Evolutionary conservation across 2,113 vertebrate genomes (phyloP), one percentile per base, ranked within the genome.

Genomic region (Hemicordylus capensis): DNA sequence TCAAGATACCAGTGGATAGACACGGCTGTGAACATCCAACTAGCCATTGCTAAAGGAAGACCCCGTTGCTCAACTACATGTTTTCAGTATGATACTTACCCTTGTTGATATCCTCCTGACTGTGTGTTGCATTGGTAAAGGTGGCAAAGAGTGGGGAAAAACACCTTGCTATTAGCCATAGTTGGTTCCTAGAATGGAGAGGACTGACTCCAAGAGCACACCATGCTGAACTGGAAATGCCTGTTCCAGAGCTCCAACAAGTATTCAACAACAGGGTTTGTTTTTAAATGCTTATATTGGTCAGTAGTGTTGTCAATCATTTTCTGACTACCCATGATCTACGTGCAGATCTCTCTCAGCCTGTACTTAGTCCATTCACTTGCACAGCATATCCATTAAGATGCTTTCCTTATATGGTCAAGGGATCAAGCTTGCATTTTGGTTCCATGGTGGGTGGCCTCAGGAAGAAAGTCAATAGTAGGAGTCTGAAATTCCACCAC

Each of bases 191-290:
- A 37, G 84, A 87, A 88, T 14, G 81, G 54, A 90, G 83, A 42
- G 84, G 73, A 85, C 54, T 86, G 80, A 67, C 14, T 51, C 51
- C 17, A 17, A 54, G 8, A 85, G 76, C 81, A 66, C 0, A 4
- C 1, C 17, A 67, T 76, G 83, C 85, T 82, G 85, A 85, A 95
- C 91, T 92, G 91, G 92, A 95, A 94, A 93, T 87, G 89, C 91
- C 90, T 94, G 88, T 91, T 94, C 84, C 66, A 91, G 58, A 91
- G 85, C 34, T 75, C 86, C 91, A 80, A 67, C 72, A 84, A 82
- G 87, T 86, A 89, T 87, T 88, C 90, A 87, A 73, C 86, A 90
- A 84, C 78, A 92, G 63, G 46, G 15, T 58, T 56, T 39, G 19
- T 73, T 82, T 24, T 51, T 81, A 78, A 85, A 78, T 39, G 76